Base-by-base conservation (phyloP, 2,113 vertebrate genomes). In the Macquaria australasica region DNA sequence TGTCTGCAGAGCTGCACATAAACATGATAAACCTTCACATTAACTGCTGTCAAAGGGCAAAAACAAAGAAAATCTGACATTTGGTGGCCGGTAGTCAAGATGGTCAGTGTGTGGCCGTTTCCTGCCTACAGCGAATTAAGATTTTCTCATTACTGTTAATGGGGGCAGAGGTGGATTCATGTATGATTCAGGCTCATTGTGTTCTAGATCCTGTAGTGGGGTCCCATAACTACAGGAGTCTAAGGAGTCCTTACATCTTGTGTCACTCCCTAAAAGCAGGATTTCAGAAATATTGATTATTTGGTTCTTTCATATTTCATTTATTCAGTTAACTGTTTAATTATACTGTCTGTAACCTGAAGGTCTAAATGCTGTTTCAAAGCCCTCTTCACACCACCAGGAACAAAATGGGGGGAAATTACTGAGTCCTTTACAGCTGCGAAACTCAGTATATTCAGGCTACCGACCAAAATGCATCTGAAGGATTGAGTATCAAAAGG, bases 1-100 rank as follows among this genome's bases (percentile, higher is more conserved):
- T 14, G 60, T 81, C 88, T 79, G 75, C 77, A 87, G 70, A 79
- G 75, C 82, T 59, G 67, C 83, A 6, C 15, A 85, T 14, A 83
- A 76, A 79, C 84, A 71, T 25, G 43, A 82, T 45, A 51, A 81
- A 73, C 63, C 72, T 25, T 43, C 66, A 86, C 84, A 77, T 64
- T 34, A 43, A 87, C 75, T 69, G 55, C 5, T 75, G 69, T 77
- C 64, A 62, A 51, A 73, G 63, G 58, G 16, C 64, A 55, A 25
- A 77, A 34, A 70, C 34, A 41, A 72, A 53, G 55, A 39, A 55
- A 20, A 56, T 31, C 5, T n/a, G 74, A 78, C 63, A 55, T 25
- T 25, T 60, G 11, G 76, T 50, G 67, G 28, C 66, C 56, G 62
- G 18, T 31, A 70, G 53, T n/a, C 23, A 21, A n/a, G 37, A 66